A percentile compares a stretch with the other conserved stretches of the same genome.
Conservation (phyloP, 2,113 vertebrate genomes). For the Malaclemys terrapin region DNA sequence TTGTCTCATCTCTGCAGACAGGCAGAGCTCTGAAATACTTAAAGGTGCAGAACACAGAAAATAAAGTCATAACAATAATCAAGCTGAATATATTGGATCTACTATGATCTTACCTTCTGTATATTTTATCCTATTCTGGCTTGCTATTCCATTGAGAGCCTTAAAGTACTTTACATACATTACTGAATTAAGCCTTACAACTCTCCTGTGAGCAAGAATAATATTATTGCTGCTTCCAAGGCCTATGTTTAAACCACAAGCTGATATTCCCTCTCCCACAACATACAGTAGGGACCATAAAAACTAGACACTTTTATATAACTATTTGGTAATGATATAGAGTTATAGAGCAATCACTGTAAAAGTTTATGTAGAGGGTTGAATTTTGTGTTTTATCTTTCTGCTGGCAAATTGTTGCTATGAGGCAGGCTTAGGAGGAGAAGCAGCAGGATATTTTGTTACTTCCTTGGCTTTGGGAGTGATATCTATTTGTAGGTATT, state of each 20-base stretch:
- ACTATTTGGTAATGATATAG: neutral
- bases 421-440: conserved; percentile 30
- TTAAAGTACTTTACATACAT: neutral
- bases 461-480: conserved; percentile 55
- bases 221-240: neutral
- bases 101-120: neutral
- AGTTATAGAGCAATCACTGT: conserved; percentile 18
- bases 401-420: conserved; percentile 46
- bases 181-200: neutral
- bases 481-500: conserved; percentile 67
- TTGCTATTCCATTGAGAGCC: neutral
- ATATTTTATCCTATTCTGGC: neutral
- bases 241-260: neutral
- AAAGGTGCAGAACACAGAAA: neutral
- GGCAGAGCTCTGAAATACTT: neutral
- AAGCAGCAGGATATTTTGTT: conserved; percentile 44
- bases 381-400: conserved; percentile 2
- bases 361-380: conserved; percentile 40
- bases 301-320: neutral
- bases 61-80: neutral
- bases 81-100: neutral
- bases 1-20: neutral
- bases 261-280: neutral
- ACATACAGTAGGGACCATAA: neutral
- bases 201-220: neutral